These are phyloP conservation scores for Clanis bilineata DNA, from an alignment of 2,888 invertebrate genomes.

Conservation along the genomic window DNA sequence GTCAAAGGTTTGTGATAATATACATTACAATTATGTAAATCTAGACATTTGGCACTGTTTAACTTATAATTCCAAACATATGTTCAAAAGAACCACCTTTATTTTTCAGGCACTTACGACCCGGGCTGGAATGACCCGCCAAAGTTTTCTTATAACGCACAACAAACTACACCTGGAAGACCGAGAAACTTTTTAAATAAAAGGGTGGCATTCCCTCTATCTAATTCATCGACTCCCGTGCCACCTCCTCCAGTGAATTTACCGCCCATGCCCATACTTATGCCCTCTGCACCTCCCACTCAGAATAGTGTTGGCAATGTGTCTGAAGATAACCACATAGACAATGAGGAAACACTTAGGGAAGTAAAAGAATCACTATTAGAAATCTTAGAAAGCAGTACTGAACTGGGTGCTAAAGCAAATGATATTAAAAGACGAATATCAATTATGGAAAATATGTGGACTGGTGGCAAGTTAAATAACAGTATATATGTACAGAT, in stretches of 20 bases:
- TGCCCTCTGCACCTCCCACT: conserved; percentile 36
- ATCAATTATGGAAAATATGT: conserved; percentile 80
- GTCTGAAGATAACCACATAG: conserved; percentile 39
- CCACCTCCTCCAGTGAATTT: conserved; percentile 40
- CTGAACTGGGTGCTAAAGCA: conserved; percentile 65
- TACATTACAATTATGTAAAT: background rate
- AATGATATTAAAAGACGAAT: conserved; percentile 81
- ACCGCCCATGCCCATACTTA: conserved; percentile 49
- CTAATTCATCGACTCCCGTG: conserved; percentile 43
- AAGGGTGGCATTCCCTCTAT: conserved; percentile 77
- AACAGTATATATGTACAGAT: conserved; percentile 70
- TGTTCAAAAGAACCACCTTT: background rate
- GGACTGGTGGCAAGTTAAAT: conserved; percentile 80
- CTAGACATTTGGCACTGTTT: too few relatives aligned
- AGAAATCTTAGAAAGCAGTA: conserved; percentile 56
- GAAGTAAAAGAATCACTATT: conserved; percentile 63
- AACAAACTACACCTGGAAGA: conserved; percentile 60
- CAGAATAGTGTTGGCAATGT: conserved; percentile 22
- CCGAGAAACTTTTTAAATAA: conserved; percentile 77
- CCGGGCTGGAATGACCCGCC: conserved; percentile 84
- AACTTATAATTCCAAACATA: background rate
- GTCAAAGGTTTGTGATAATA: conserved; percentile 39
- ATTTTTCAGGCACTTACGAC: conserved; percentile 64
- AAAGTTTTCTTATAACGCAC: conserved; percentile 69
- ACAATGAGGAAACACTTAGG: conserved; percentile 52